A percentile compares a stretch with the other conserved stretches of the same genome.
Conservation (phyloP, 1,140 invertebrate genomes). For the Augochlora pura region DNA sequence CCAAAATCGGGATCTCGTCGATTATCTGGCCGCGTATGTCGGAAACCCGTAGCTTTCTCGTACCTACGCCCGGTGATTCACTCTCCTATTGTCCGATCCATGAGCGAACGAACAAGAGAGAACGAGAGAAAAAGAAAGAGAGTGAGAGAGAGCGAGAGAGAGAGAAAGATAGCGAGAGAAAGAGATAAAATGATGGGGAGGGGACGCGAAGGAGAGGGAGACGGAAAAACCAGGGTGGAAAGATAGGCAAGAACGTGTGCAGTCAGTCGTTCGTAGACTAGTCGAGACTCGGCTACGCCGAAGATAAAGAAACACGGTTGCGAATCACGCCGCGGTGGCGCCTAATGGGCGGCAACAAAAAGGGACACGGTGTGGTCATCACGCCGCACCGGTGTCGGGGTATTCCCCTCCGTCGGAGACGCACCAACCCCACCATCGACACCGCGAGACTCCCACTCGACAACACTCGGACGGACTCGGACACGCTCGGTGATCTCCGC, state of each 20-base stretch:
- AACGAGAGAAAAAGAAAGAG: neutral
- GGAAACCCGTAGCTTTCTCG: slow-evolving; percentile 46
- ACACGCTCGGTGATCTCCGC: slow-evolving; percentile 69
- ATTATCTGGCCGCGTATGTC: slow-evolving; percentile 52
- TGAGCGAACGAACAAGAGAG: slow-evolving; percentile 25
- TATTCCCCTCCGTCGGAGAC: slow-evolving; percentile 52
- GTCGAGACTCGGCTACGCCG: slow-evolving; percentile 49
- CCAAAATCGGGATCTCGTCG: slow-evolving; percentile 17
- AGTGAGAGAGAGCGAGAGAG: neutral
- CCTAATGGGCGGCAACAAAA: slow-evolving; percentile 80
- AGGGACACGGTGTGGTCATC: slow-evolving; percentile 67
- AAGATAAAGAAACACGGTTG: slow-evolving; percentile 78
- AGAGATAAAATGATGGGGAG: slow-evolving; percentile 3
- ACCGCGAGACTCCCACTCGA: slow-evolving; percentile 40
- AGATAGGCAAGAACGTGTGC: slow-evolving; percentile 51
- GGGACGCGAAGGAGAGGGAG: neutral
- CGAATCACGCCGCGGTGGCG: slow-evolving; percentile 78
- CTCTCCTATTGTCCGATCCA: slow-evolving; percentile 60
- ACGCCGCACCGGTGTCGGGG: slow-evolving; percentile 55
- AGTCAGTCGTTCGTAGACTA: slow-evolving; percentile 48
- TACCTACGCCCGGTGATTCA: slow-evolving; percentile 67
- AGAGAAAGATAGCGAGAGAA: neutral
- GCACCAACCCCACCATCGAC: slow-evolving; percentile 37
- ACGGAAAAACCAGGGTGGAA: slow-evolving; percentile 27
- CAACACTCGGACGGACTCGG: slow-evolving; percentile 45